Conservation (phyloP, 2,797 vertebrate genomes). For the Takifugu rubripes region DNA sequence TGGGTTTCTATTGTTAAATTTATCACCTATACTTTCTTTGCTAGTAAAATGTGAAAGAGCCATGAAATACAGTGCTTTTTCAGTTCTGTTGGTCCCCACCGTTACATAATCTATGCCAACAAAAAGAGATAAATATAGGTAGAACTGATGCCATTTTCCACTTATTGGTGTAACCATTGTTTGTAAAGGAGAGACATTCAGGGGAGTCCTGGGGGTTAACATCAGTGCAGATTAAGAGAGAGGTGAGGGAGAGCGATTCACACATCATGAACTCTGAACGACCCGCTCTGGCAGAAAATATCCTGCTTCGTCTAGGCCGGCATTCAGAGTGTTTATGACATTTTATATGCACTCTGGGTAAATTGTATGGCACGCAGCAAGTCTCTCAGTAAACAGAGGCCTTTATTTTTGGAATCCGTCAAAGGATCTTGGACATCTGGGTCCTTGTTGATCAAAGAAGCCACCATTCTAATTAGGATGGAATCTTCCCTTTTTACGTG, state of each 20-base stretch:
- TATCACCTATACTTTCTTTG: no score
- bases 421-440: constrained; percentile 20
- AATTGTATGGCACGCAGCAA: constrained; percentile 4
- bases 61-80: no score
- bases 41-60: no score
- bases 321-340: constrained; percentile 1
- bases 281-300: constrained; percentile 18
- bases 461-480: constrained; percentile 11
- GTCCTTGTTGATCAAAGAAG: constrained; percentile 34
- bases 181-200: no score
- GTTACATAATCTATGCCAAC: no score
- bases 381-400: not conserved
- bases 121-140: no score
- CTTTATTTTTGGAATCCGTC: constrained; percentile 6
- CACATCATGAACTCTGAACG: constrained; percentile 27
- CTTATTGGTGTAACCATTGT: no score
- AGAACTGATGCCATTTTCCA: no score
- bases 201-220: not conserved
- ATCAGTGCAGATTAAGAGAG: constrained; percentile 4
- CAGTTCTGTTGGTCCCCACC: no score
- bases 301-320: not conserved
- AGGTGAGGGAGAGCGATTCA: constrained; percentile 25
- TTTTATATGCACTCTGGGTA: constrained; percentile 2
- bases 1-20: no score
- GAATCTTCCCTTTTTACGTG: constrained; percentile 46